Percentiles rank a stretch among this genome's conserved stretches.
Conservation (phyloP, 2,888 invertebrate genomes). For the Azorinus chamasolen region DNA sequence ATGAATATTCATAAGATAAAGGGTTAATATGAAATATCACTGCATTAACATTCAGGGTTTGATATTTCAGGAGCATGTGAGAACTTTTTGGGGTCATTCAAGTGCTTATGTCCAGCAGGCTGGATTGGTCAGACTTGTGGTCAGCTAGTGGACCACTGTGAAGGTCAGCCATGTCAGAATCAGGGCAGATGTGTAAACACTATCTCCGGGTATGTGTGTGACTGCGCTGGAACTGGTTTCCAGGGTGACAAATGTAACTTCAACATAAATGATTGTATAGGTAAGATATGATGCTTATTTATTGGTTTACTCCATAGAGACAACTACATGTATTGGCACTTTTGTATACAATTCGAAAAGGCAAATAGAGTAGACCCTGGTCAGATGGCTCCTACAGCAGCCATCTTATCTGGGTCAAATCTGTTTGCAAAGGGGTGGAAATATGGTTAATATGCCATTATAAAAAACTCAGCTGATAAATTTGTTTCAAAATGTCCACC, state of each 20-base stretch:
- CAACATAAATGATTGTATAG: conserved; percentile 68
- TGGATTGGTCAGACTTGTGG: conserved; percentile 80
- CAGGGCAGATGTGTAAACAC: conserved; percentile 71
- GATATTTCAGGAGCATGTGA: conserved; percentile 67
- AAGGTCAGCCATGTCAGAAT: conserved; percentile 72
- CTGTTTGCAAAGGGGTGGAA: too few relatives aligned
- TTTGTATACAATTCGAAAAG: too few relatives aligned
- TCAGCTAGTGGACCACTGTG: conserved; percentile 74
- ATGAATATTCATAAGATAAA: conserved; percentile 2
- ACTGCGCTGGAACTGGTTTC: conserved; percentile 73
- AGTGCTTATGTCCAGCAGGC: conserved; percentile 75
- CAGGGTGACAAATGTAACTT: conserved; percentile 65
- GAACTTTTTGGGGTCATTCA: conserved; percentile 70
- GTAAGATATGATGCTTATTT: conserved; percentile 9
- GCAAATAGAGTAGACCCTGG: too few relatives aligned
- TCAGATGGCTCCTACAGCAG: too few relatives aligned
- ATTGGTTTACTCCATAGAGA: not conserved
- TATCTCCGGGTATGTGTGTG: conserved; percentile 66
- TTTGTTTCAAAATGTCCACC: too few relatives aligned
- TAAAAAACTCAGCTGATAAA: too few relatives aligned
- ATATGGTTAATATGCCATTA: too few relatives aligned
- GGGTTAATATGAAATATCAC: not conserved
- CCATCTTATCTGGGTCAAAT: too few relatives aligned
- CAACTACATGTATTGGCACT: too few relatives aligned
- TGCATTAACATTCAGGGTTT: not conserved